Base-by-base conservation (phyloP, 2,797 vertebrate species). In the Poecilia wingei region DNA sequence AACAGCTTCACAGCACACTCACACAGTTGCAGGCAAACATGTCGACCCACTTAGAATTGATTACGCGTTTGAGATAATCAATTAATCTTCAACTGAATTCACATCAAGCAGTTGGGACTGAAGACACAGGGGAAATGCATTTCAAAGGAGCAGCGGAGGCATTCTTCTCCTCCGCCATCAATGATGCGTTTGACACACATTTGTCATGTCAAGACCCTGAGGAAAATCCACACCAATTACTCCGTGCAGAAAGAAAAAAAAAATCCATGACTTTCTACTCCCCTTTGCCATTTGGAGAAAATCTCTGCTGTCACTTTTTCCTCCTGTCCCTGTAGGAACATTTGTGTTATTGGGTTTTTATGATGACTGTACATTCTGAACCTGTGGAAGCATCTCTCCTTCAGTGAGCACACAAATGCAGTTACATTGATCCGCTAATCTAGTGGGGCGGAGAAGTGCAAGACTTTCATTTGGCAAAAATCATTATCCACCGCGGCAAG, bases 391-490 rank as follows among this genome's bases (percentile, higher is more conserved):
- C 47, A 76, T 77, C 25, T 77, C 75, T 72, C 61, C 36, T 41
- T 28, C 70, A 13, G 84, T 76, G 55, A 78, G 78, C 80, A 85
- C 72, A 82, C 85, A 85, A 77, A 86, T 22, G 78, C 81, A 75
- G 80, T 84, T 87, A 31, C 82, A 94, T 93, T 91, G 93, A 95
- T 94, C 84, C 1, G 2, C 79, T 92, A 87, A 93, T 94, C 87
- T 88, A 89, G 87, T 86, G 79, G 81, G 82, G 84, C 70, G 77
- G 86, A 77, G 81, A 85, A 83, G 78, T 86, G 88, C 80, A 89
- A 85, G 87, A 90, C 86, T 92, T 91, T 92, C 91, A 90, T 93
- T 92, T 87, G 86, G 86, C 85, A 91, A 90, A 93, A 93, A 91
- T 93, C 91, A 83, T 92, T 94, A 90, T 25, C 57, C 75, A 71